Evolutionary conservation across 2,888 invertebrate genomes (phyloP).

Genomic region (Lissocephala sabroskyi): DNA sequence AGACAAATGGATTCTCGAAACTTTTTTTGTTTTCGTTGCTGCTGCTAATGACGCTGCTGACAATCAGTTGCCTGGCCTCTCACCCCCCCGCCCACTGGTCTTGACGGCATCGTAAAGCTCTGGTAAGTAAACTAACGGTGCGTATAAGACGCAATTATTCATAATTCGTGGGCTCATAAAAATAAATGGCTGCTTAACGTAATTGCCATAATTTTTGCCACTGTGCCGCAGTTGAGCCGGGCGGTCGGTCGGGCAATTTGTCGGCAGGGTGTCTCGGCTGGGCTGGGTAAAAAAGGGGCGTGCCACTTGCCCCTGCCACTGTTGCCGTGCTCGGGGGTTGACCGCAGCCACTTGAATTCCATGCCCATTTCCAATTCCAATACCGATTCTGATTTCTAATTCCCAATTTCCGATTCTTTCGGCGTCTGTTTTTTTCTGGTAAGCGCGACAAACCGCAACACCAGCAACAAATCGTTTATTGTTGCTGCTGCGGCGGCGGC

Average conservation of each 20-base stretch:
- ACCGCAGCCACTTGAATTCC: too few relatives aligned
- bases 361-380: too few relatives aligned
- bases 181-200: constrained; percentile 62
- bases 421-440: too few relatives aligned
- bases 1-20: constrained; percentile 45
- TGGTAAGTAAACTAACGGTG: not conserved
- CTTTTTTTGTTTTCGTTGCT: constrained; percentile 2
- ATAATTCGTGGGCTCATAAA: constrained; percentile 62
- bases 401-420: too few relatives aligned
- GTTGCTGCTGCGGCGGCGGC: constrained; percentile 2
- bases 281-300: constrained; percentile 3
- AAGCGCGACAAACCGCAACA: too few relatives aligned
- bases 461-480: not conserved
- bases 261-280: not conserved
- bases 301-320: not conserved
- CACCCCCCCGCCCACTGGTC: too few relatives aligned
- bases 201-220: constrained; percentile 61
- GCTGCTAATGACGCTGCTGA: constrained; percentile 38
- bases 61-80: not conserved
- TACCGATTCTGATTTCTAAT: too few relatives aligned
- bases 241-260: too few relatives aligned
- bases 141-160: constrained; percentile 44
- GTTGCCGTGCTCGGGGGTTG: not conserved
- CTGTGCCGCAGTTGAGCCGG: too few relatives aligned
- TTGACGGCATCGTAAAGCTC: too few relatives aligned